These are phyloP conservation scores for Sminthurinus signatus DNA, from an alignment of 1,140 invertebrate genomes.

Conservation along the genomic window DNA sequence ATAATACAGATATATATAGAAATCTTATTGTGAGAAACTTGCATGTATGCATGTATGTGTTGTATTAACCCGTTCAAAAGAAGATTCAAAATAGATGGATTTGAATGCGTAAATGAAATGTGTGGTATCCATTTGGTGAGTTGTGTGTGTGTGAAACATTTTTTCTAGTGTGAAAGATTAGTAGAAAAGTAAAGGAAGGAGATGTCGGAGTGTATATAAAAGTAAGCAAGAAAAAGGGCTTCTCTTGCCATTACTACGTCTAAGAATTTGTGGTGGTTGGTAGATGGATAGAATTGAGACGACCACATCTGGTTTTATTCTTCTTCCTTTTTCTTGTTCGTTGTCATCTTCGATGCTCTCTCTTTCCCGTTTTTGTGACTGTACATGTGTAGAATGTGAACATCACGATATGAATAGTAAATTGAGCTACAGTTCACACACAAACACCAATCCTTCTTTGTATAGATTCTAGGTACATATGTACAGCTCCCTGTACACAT, in stretches of 20 bases:
- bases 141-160: constrained; percentile 14
- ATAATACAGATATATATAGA: too few species aligned
- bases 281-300: constrained; percentile 15
- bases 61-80: too few species aligned
- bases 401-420: too few species aligned
- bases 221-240: not conserved
- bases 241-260: not conserved
- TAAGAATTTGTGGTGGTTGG: constrained; percentile 11
- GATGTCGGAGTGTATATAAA: not conserved
- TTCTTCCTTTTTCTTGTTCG: constrained; percentile 25
- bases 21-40: too few species aligned
- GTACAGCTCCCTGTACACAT: too few species aligned
- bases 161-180: constrained; percentile 24
- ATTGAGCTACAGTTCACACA: too few species aligned
- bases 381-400: not conserved
- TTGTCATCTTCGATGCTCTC: constrained; percentile 16
- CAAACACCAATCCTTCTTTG: too few species aligned
- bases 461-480: too few species aligned
- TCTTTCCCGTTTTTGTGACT: not conserved
- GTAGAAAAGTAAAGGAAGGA: not conserved
- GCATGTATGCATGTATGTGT: too few species aligned
- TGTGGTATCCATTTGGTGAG: constrained; percentile 18
- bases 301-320: constrained; percentile 29
- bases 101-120: too few species aligned
- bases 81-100: too few species aligned